Conservation (phyloP, 2,888 invertebrate species). For the Aphrophora alni region DNA sequence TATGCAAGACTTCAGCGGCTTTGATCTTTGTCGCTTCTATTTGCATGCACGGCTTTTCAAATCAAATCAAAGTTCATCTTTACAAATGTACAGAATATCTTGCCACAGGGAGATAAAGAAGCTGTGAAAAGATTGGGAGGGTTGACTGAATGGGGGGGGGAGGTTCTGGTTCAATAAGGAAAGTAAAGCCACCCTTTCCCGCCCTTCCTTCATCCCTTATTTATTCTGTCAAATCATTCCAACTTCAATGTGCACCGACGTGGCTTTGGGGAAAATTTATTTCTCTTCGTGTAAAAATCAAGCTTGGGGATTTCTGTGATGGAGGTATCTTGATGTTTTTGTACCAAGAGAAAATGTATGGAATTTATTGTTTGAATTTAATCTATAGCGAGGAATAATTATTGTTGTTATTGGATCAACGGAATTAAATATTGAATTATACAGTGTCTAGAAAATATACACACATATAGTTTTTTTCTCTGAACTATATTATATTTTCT, state of each 20-base stretch:
- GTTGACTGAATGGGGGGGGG: background rate
- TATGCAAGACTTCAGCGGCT: no score
- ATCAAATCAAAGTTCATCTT: background rate
- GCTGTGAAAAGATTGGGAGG: slow-evolving; percentile 32
- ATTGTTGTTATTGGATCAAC: no score
- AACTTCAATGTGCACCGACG: no score
- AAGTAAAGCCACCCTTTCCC: slow-evolving; percentile 47
- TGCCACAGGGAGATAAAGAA: slow-evolving; percentile 19
- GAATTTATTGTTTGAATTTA: no score
- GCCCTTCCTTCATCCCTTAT: slow-evolving; percentile 34
- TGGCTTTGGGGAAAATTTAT: background rate
- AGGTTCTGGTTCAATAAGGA: slow-evolving; percentile 19
- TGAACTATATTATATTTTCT: no score
- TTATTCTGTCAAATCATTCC: slow-evolving; percentile 38
- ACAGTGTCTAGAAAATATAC: no score
- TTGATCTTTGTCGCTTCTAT: background rate
- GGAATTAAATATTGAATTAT: no score
- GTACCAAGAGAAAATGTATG: no score
- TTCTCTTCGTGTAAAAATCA: background rate
- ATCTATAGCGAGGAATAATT: no score
- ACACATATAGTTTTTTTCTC: no score
- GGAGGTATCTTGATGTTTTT: no score
- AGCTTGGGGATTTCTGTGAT: no score
- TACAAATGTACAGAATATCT: background rate
- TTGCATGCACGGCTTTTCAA: background rate